Evolutionary conservation across 2,888 invertebrate species (phyloP).

Genomic region (Leptopilina syphax): DNA sequence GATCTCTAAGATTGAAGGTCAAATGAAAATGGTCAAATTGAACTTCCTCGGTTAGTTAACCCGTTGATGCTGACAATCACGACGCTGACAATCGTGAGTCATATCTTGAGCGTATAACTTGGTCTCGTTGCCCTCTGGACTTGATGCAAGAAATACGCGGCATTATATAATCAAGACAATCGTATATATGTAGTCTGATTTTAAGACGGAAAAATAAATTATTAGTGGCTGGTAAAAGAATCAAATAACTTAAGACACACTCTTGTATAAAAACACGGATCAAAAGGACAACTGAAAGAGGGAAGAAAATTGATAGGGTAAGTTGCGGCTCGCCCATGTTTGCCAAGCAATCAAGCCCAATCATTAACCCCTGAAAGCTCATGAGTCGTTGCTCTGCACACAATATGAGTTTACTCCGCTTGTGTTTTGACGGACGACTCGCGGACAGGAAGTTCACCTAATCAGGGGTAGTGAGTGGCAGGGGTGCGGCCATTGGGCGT

Average conservation of each 20-base stretch:
- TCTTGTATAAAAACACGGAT: constrained; percentile 28
- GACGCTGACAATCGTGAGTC: constrained; percentile 72
- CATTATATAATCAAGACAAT: constrained; percentile 19
- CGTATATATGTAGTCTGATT: not conserved
- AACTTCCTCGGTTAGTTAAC: constrained; percentile 74
- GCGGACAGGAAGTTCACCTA: constrained; percentile 76
- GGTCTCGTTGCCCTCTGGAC: constrained; percentile 50
- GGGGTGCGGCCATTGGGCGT: constrained; percentile 72
- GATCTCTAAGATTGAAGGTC: constrained; percentile 69
- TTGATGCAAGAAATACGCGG: not conserved
- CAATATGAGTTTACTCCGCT: constrained; percentile 53
- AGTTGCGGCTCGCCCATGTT: constrained; percentile 74
- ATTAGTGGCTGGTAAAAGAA: constrained; percentile 4
- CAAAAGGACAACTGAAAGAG: constrained; percentile 21
- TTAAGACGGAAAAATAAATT: not conserved
- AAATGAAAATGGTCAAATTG: constrained; percentile 71
- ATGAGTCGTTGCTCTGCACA: constrained; percentile 45
- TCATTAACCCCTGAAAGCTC: constrained; percentile 73
- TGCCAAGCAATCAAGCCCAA: constrained; percentile 76
- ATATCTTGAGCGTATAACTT: constrained; percentile 52
- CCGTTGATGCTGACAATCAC: constrained; percentile 74
- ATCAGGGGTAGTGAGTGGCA: constrained; percentile 77
- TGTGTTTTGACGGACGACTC: constrained; percentile 61
- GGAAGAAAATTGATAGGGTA: constrained; percentile 52
- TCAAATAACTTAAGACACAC: constrained; percentile 21